Evolutionary conservation across 1,140 invertebrate genomes (phyloP).

Genomic region (Coptotermes formosanus): DNA sequence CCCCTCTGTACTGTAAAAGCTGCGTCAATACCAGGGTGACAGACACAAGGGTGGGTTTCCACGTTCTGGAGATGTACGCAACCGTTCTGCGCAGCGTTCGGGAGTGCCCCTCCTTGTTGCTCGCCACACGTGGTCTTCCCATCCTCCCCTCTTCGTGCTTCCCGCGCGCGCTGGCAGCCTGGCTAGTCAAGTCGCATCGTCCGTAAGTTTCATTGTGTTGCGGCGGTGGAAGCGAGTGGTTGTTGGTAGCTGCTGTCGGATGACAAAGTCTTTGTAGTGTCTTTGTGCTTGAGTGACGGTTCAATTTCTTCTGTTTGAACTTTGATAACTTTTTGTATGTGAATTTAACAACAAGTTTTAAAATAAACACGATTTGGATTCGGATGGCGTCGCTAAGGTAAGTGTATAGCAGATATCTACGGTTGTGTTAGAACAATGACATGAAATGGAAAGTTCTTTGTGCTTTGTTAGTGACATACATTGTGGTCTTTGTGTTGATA

Average conservation of each 20-base stretch:
- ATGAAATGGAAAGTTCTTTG: constrained; percentile 2
- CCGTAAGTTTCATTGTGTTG: not conserved
- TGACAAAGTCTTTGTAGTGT: not conserved
- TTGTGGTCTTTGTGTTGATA: too few species aligned
- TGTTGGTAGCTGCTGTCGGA: not conserved
- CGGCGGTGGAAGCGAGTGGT: not conserved
- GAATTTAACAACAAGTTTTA: not conserved
- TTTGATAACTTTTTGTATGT: not conserved
- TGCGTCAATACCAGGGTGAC: constrained; percentile 16
- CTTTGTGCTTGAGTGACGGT: not conserved
- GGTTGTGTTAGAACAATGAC: not conserved
- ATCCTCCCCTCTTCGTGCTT: not conserved
- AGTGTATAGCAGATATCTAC: not conserved
- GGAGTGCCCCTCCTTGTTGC: not conserved
- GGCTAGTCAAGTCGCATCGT: not conserved
- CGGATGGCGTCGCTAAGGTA: constrained; percentile 5
- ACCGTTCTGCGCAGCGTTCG: constrained; percentile 5
- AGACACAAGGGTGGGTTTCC: not conserved
- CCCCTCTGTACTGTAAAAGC: constrained; percentile 4
- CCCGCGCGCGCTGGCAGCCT: not conserved
- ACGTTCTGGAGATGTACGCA: constrained; percentile 8
- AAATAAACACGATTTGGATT: not conserved
- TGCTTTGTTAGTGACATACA: not conserved
- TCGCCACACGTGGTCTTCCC: constrained; percentile 11
- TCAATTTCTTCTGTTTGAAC: not conserved